Evolutionary conservation across 2,888 invertebrate genomes (phyloP).

Genomic region (Thecocarcelia acutangulata): DNA sequence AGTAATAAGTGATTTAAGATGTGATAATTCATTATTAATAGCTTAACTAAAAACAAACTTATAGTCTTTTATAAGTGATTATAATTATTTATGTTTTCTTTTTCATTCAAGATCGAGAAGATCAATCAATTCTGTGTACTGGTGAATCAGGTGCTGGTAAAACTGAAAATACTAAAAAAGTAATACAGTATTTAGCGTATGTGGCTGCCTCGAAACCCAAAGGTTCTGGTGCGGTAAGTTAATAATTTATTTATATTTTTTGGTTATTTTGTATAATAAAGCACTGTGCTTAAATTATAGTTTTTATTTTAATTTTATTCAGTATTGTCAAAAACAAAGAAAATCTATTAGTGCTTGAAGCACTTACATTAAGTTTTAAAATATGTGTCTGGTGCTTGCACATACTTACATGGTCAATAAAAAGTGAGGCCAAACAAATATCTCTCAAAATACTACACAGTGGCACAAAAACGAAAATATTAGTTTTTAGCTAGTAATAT

Average conservation of each 20-base stretch:
- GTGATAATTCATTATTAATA: slow-evolving; percentile 9
- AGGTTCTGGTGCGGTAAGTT: slow-evolving; percentile 91
- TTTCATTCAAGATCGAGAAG: slow-evolving; percentile 92
- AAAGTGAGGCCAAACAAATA: no score
- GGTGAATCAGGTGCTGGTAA: slow-evolving; percentile 99
- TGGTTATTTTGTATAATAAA: slow-evolving; percentile 5
- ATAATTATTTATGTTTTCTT: slow-evolving; percentile 40
- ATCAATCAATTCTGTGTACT: slow-evolving; percentile 99
- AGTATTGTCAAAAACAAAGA: slow-evolving; percentile 59
- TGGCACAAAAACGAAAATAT: no score
- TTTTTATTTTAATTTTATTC: slow-evolving; percentile 43
- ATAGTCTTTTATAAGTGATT: slow-evolving; percentile 63
- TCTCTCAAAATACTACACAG: no score
- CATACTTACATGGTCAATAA: no score
- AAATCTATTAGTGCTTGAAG: slow-evolving; percentile 51
- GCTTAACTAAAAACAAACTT: slow-evolving; percentile 28
- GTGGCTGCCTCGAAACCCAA: slow-evolving; percentile 99
- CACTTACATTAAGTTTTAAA: background rate
- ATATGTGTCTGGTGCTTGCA: background rate
- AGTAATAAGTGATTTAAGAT: slow-evolving; percentile 2
- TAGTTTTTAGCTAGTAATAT: no score
- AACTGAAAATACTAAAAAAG: slow-evolving; percentile 99
- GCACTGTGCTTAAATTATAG: slow-evolving; percentile 17
- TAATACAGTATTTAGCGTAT: slow-evolving; percentile 99
- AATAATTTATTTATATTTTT: slow-evolving; percentile 1